Evolutionary conservation across 2,888 invertebrate genomes (phyloP), one percentile per base, ranked within the genome.

Genomic region (Ceriagrion tenellum): DNA sequence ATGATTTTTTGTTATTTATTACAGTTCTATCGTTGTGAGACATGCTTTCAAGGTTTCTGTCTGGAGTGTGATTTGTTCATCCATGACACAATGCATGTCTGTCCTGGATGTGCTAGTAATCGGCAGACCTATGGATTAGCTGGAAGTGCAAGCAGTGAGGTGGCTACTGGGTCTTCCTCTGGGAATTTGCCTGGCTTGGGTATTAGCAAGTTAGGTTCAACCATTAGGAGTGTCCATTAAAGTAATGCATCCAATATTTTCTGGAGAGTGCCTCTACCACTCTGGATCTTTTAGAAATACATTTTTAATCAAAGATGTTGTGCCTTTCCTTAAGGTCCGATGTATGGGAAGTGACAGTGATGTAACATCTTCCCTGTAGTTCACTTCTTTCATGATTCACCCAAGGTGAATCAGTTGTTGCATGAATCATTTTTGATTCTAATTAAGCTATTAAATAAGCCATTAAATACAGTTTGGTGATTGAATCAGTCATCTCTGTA

Each of bases 41-140:
- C 98, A 35, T 99, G 99, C 97, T 97, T 97, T 12, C 98, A 98
- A 96, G 97, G 97, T 95, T 99, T 99, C 97, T 99, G 99, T 97
- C 97, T 99, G 96, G 99, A 99, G 97, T 99, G 99, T 97, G 99
- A 99, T 97, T 97, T 99, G 96, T 99, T 99, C 96, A 98, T 99
- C 81, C 99, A 99, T 96, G 99, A 99, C 96, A 98, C 99, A 0
- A 97, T 99, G 95, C 99, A 99, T 97, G 98, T 99, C 81, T 99
- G 99, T 97, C 99, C 99, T 30, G 99, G 99, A 89, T 99, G 99
- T 97, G 98, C 99, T n/a, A 98, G 98, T 4, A 98, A 97, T 97
- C 97, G 55, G n/a, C 93, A 55, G n/a, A 93, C 93, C 0, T 93
- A 93, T 55, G 93, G 93, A 63, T 69, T 93, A 47, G 93, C 93